Percentiles rank a stretch among this genome's conserved stretches.
phyloP scores from a whole-genome alignment of 1,140 invertebrate species.

The Cyrtorhinus lividipennis region DNA sequence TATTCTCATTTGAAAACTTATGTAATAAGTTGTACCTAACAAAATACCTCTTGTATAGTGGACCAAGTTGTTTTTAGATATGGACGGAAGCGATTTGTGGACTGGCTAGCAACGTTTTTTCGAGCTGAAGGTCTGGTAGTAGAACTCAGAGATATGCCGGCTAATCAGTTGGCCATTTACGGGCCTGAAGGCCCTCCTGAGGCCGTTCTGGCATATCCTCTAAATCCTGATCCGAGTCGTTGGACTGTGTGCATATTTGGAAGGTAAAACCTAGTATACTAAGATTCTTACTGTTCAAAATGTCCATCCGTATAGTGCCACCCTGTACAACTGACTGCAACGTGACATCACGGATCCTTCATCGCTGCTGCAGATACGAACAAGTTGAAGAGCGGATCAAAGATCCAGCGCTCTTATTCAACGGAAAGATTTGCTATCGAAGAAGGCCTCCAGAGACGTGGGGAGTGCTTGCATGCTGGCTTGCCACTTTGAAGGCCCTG shows the following conservation, averaged over 20 bases:
- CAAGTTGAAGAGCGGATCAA: neutral
- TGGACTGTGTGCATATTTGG: conserved; percentile 8
- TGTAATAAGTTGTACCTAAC: too few relatives aligned
- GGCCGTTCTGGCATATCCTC: neutral
- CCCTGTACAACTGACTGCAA: too few relatives aligned
- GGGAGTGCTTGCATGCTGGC: conserved; percentile 3
- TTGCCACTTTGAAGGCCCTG: conserved; percentile 1
- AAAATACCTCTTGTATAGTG: neutral
- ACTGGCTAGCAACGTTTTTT: conserved; percentile 1
- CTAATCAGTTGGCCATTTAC: neutral
- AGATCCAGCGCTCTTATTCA: neutral
- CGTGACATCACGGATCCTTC: too few relatives aligned
- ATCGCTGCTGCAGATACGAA: neutral
- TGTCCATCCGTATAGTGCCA: too few relatives aligned
- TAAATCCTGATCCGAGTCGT: neutral
- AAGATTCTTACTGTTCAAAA: neutral
- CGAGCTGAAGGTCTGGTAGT: neutral
- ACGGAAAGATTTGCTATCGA: neutral
- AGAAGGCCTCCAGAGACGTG: conserved; percentile 1
- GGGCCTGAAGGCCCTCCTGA: conserved; percentile 2
- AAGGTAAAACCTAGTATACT: neutral
- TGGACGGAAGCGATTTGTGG: neutral
- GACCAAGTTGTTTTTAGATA: neutral
- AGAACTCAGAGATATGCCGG: neutral
- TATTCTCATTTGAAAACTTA: too few relatives aligned